Evolutionary conservation across 2,113 vertebrate genomes (phyloP), one percentile per base, ranked within the genome.

Genomic region (Urocolius indicus): DNA sequence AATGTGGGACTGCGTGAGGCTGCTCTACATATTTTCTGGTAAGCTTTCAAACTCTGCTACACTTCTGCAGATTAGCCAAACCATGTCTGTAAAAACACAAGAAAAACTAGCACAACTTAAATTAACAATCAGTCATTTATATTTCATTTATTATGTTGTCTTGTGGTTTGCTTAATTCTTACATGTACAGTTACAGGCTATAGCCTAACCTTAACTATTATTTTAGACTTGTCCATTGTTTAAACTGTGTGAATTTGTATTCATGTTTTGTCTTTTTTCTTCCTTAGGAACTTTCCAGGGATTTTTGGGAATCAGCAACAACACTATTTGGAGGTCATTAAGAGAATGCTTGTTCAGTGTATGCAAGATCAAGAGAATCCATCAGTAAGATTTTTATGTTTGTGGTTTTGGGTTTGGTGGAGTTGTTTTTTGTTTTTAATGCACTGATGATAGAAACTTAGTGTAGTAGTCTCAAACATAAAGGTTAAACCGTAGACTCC

Each of bases 291-390:
- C 97, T 99, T 99, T 82, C 99, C 99, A 54, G 99, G 99, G 68
- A 99, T 99, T 95, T 99, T 99, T 97, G 99, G 99, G 83, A 99
- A 99, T 97, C 99, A 99, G 91, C 99, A 99, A 96, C 99, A 99
- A 83, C 99, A 99, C 95, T 99, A 99, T 90, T 97, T 99, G 97
- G 99, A 99, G 3, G 99, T 99, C 54, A 99, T 99, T 97, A 99
- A 99, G 92, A 98, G 99, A 76, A 99, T 99, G 99, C 97, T 99
- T 85, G 99, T 99, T 68, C 99, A 99, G 84, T 99, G 99, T 97
- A 99, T 99, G 99, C 99, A 99, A 97, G 99, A 99, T 96, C 99
- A 99, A 96, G 99, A 99, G 21, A 98, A 99, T 97, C 98, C 98
- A 78, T 98, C 98, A 94, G 99, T 99, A 96, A 97, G 97, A 67